phyloP scores from a whole-genome alignment of 2,888 invertebrate genomes.

The Strigamia transsilvanica region DNA sequence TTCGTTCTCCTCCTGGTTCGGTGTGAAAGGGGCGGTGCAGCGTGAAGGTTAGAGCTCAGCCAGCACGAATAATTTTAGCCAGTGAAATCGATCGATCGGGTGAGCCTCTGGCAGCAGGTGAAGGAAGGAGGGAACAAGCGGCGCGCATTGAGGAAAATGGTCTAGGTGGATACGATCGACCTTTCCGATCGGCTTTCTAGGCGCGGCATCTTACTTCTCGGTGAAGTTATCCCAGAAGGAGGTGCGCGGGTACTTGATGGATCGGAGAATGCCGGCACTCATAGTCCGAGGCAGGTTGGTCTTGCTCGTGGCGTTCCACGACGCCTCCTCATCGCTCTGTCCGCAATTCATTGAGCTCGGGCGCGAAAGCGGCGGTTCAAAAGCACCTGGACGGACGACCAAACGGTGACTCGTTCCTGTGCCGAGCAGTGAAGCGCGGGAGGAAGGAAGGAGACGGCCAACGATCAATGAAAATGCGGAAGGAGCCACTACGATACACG shows the following conservation, averaged over 20 bases:
- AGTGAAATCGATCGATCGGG: constrained; percentile 15
- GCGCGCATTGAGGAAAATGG: constrained; percentile 2
- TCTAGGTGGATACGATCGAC: not conserved
- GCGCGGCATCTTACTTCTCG: constrained; percentile 48
- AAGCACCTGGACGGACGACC: constrained; percentile 11
- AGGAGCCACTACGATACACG: constrained; percentile 5
- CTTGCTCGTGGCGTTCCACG: constrained; percentile 4
- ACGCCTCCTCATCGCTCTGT: not conserved
- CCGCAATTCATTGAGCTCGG: not conserved
- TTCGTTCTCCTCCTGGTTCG: not conserved
- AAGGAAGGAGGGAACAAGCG: not conserved
- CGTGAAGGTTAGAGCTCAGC: constrained; percentile 13
- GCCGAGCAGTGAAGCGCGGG: constrained; percentile 1
- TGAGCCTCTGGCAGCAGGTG: not conserved
- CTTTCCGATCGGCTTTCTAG: not conserved
- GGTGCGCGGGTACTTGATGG: constrained; percentile 73
- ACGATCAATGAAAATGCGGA: constrained; percentile 23
- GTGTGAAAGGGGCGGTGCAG: not conserved
- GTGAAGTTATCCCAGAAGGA: constrained; percentile 84
- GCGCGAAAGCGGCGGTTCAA: not conserved
- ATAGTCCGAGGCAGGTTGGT: constrained; percentile 68
- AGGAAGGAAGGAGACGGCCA: not conserved
- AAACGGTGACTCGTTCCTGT: not conserved
- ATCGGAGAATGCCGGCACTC: constrained; percentile 81
- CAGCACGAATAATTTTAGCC: constrained; percentile 37